phyloP scores from a whole-genome alignment of 2,888 invertebrate species.

The Spodoptera picta region DNA sequence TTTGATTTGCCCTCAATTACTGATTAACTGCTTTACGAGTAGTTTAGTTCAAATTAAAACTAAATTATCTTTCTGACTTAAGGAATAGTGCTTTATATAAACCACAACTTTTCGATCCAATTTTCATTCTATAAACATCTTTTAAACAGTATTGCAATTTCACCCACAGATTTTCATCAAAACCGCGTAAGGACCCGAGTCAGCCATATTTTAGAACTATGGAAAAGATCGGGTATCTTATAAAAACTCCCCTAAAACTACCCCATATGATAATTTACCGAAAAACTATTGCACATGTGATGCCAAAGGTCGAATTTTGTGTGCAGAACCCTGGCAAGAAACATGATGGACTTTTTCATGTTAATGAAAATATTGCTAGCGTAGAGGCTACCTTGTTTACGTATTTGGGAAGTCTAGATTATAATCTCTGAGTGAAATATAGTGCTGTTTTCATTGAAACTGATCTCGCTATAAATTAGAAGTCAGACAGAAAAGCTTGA shows the following conservation, averaged over 20 bases:
- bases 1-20: no score
- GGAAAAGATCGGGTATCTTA: neutral
- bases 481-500: no score
- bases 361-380: conserved; percentile 20
- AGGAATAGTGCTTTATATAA: no score
- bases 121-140: neutral
- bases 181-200: neutral
- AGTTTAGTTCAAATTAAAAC: no score
- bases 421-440: conserved; percentile 14
- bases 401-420: conserved; percentile 4
- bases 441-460: neutral
- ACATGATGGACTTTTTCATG: conserved; percentile 29
- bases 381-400: conserved; percentile 26
- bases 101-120: neutral
- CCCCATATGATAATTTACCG: conserved; percentile 32
- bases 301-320: conserved; percentile 42
- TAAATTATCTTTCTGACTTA: no score
- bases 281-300: conserved; percentile 18
- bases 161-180: neutral
- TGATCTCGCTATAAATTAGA: no score
- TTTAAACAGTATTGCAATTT: no score
- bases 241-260: conserved; percentile 13
- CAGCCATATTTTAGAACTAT: neutral
- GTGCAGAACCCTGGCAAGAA: conserved; percentile 40
- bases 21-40: no score